These are phyloP conservation scores for Drosophila birchii DNA, from an alignment of 2,888 invertebrate species.

Conservation along the genomic window DNA sequence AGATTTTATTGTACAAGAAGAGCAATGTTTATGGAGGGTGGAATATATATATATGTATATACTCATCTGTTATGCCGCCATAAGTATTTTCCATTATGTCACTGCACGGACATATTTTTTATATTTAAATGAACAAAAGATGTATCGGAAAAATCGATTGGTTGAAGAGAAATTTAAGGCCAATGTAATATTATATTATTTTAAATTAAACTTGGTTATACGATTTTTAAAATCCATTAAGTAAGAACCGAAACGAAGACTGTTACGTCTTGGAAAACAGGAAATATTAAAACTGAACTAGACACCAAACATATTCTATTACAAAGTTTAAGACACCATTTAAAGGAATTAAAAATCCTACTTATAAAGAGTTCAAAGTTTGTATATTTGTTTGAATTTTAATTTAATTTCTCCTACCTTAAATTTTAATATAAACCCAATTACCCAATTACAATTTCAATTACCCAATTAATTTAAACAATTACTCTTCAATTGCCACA, in stretches of 20 bases:
- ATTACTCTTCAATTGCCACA: no score
- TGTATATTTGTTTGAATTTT: no score
- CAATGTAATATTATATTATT: not conserved
- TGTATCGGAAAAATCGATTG: not conserved
- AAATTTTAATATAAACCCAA: not conserved
- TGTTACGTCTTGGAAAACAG: not conserved
- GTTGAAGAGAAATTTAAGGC: not conserved
- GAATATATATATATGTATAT: not conserved
- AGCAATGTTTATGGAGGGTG: conserved; percentile 13
- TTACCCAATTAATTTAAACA: no score
- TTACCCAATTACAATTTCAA: no score
- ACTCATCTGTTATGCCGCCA: not conserved
- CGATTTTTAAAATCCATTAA: not conserved
- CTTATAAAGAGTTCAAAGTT: no score
- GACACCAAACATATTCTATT: no score
- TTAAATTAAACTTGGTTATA: not conserved
- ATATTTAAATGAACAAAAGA: not conserved
- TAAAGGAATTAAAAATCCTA: no score
- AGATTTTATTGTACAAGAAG: conserved; percentile 41
- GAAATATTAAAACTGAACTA: not conserved
- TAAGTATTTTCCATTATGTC: conserved; percentile 9
- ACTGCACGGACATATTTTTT: not conserved
- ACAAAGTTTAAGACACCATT: no score
- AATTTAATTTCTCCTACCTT: no score
- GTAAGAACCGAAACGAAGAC: not conserved